Conservation (phyloP, 2,113 vertebrate genomes). For the Pica pica region DNA sequence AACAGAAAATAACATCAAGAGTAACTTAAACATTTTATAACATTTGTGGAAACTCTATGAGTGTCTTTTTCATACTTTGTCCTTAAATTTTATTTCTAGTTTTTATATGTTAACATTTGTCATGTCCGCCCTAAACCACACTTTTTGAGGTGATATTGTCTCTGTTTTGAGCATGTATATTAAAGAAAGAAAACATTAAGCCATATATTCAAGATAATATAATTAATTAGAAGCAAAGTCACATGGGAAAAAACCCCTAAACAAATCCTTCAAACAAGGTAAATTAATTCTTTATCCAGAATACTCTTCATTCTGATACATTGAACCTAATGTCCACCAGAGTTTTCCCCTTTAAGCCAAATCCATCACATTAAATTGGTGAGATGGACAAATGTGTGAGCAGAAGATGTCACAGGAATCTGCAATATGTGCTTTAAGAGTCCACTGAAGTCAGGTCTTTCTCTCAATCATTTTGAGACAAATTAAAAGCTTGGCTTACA, state of each 20-base stretch:
- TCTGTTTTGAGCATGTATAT: background rate
- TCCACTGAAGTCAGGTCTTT: background rate
- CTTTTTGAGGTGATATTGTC: background rate
- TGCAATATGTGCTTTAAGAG: background rate
- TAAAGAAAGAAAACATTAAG: background rate
- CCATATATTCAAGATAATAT: background rate
- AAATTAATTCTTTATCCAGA: background rate
- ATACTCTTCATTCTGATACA: background rate
- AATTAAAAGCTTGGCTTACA: background rate
- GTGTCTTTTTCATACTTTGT: background rate
- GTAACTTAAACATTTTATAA: background rate
- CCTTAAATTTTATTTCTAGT: background rate
- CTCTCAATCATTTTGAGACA: background rate
- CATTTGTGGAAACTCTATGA: background rate
- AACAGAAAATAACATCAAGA: background rate
- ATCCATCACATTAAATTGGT: background rate
- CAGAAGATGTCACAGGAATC: background rate
- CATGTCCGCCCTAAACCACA: background rate
- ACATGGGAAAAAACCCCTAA: fast-evolving
- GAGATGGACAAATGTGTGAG: background rate
- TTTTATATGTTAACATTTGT: background rate
- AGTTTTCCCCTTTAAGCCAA: background rate
- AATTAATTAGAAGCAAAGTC: background rate
- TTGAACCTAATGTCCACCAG: background rate
- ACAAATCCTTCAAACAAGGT: fast-evolving